phyloP scores from a whole-genome alignment of 1,140 invertebrate genomes.

The Tenebrio molitor region DNA sequence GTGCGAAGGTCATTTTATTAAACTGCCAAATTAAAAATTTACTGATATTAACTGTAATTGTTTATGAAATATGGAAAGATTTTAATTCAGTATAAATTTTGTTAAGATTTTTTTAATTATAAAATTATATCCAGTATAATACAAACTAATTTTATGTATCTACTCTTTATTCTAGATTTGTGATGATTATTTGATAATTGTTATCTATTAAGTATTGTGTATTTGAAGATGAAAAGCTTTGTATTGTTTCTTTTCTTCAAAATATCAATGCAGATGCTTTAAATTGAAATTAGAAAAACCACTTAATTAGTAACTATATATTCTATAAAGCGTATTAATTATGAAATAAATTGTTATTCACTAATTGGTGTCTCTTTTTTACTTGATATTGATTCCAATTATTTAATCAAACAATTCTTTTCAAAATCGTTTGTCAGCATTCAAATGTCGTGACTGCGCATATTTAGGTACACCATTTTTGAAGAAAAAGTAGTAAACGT shows the following conservation, averaged over 20 bases:
- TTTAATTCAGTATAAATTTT: not conserved
- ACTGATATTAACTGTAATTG: not conserved
- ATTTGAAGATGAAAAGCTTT: not conserved
- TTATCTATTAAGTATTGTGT: slow-evolving; percentile 6
- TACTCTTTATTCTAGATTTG: not conserved
- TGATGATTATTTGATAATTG: not conserved
- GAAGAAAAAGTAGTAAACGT: too few relatives aligned
- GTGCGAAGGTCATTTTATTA: slow-evolving; percentile 32
- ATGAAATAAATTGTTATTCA: slow-evolving; percentile 33
- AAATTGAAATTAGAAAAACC: not conserved
- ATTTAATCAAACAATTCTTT: too few relatives aligned
- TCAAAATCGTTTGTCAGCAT: too few relatives aligned
- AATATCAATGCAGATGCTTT: slow-evolving; percentile 12
- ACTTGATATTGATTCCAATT: too few relatives aligned
- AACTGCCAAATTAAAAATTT: not conserved
- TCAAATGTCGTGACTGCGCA: too few relatives aligned
- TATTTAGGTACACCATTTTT: too few relatives aligned
- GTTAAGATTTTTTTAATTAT: too few relatives aligned
- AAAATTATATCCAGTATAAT: too few relatives aligned
- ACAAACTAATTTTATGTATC: too few relatives aligned
- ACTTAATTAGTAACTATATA: not conserved
- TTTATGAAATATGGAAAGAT: not conserved
- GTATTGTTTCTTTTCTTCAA: slow-evolving; percentile 17
- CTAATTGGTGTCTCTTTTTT: not conserved
- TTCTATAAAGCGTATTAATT: not conserved